Percentiles rank a stretch among this genome's conserved stretches.
Conservation (phyloP, 2,113 vertebrate genomes). For the Platichthys stellatus region DNA sequence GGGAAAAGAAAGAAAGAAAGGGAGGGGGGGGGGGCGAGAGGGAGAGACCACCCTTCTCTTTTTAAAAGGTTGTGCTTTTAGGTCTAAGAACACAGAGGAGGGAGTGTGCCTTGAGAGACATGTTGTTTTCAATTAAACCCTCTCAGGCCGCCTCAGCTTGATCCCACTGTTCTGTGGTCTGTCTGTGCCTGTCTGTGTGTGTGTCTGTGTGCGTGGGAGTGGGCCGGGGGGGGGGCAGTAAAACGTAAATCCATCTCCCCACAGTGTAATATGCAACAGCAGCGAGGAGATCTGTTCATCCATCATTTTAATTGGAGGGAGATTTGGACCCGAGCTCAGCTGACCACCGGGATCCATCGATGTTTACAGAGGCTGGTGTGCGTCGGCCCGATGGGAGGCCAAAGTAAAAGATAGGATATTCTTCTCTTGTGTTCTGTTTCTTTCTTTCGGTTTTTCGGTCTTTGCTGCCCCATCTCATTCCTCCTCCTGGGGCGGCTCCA, state of each 20-base stretch:
- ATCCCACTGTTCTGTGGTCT: constrained; percentile 54
- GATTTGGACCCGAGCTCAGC: constrained; percentile 58
- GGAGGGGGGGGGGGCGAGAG: background rate
- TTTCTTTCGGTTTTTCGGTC: background rate
- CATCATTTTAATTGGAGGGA: constrained; percentile 79
- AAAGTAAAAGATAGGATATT: constrained; percentile 49
- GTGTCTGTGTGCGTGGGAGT: constrained; percentile 4
- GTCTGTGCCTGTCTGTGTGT: constrained; percentile 5
- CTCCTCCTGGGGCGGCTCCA: constrained; percentile 16
- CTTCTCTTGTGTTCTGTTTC: constrained; percentile 40
- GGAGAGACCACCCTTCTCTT: constrained; percentile 61
- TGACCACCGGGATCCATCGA: constrained; percentile 64
- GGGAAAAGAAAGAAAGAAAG: constrained; percentile 13
- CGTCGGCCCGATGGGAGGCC: constrained; percentile 51
- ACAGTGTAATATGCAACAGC: constrained; percentile 60
- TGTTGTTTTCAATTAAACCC: constrained; percentile 71
- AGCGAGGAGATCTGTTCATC: constrained; percentile 60
- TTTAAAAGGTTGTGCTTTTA: constrained; percentile 67
- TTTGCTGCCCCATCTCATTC: constrained; percentile 1
- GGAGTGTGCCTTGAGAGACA: constrained; percentile 58
- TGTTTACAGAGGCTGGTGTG: constrained; percentile 64
- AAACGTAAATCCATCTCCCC: constrained; percentile 72
- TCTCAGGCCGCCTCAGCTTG: constrained; percentile 46
- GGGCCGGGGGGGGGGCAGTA: constrained; percentile 23
- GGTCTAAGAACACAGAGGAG: constrained; percentile 51